Evolutionary conservation across 2,888 invertebrate genomes (phyloP).

Genomic region (Onthophagus sagittarius): DNA sequence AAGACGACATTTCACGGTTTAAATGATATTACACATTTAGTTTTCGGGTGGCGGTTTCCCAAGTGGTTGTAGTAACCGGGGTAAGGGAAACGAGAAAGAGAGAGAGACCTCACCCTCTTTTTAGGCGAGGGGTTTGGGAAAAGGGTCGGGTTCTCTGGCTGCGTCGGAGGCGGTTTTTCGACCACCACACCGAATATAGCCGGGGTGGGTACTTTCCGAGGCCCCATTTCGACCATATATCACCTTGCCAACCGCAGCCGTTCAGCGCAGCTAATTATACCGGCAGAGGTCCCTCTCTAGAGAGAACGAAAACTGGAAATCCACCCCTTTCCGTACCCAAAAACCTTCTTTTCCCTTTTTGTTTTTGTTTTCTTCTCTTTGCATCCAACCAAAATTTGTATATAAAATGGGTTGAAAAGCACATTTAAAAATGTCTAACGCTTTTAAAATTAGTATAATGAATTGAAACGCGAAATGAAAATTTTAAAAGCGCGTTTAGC

Average conservation of each 20-base stretch:
- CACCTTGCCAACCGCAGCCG: slow-evolving; percentile 29
- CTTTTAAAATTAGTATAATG: too few relatives aligned
- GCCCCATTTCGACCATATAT: slow-evolving; percentile 22
- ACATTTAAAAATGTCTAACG: too few relatives aligned
- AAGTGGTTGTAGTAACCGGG: too few relatives aligned
- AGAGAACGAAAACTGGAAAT: background rate
- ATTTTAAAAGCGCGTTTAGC: too few relatives aligned
- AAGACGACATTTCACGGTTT: too few relatives aligned
- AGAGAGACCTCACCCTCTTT: background rate
- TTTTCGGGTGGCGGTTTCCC: too few relatives aligned
- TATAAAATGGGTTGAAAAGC: too few relatives aligned
- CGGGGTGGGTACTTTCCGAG: slow-evolving; percentile 1
- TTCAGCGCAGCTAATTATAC: slow-evolving; percentile 30
- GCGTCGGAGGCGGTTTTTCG: background rate
- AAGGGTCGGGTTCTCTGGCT: slow-evolving; percentile 13
- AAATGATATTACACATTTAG: too few relatives aligned
- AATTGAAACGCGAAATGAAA: too few relatives aligned
- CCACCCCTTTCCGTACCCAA: background rate
- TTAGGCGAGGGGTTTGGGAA: slow-evolving; percentile 1
- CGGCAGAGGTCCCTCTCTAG: slow-evolving; percentile 4
- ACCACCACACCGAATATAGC: background rate
- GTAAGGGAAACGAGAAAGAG: too few relatives aligned
- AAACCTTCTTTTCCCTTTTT: background rate
- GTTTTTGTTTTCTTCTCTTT: background rate
- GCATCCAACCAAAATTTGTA: background rate